These are phyloP conservation scores for Phodopus roborovskii DNA, from an alignment of 2,113 vertebrate species.

Conservation along the genomic window DNA sequence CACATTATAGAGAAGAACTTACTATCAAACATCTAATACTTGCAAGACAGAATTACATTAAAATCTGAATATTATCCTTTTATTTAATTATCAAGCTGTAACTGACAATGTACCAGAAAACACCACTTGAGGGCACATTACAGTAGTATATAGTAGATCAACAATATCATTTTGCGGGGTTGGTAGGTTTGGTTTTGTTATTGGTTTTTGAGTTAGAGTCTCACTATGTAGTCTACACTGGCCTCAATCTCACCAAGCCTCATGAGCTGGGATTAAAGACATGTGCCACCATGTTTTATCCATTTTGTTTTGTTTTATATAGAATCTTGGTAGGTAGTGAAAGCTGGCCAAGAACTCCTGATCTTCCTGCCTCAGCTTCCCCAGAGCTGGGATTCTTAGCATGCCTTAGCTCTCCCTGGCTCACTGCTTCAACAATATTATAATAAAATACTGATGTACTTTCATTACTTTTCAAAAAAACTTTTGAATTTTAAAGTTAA, in stretches of 20 bases:
- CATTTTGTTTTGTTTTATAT: background rate
- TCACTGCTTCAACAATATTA: background rate
- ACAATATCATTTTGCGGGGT: background rate
- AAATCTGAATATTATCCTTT: slow-evolving; percentile 17
- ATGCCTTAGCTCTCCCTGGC: no score
- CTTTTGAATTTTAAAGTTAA: slow-evolving; percentile 5
- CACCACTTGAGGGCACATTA: background rate
- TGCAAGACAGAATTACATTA: slow-evolving; percentile 23
- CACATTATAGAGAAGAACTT: slow-evolving; percentile 39
- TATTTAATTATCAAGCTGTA: slow-evolving; percentile 50
- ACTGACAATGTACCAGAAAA: slow-evolving; percentile 44
- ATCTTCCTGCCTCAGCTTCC: background rate
- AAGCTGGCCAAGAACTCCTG: background rate
- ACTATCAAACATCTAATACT: background rate
- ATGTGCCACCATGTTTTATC: background rate
- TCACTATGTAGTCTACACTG: background rate
- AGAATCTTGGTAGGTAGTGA: background rate
- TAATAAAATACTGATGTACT: slow-evolving; percentile 33
- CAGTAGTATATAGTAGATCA: background rate
- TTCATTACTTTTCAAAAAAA: slow-evolving; percentile 40
- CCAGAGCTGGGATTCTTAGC: background rate
- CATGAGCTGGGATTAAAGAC: background rate
- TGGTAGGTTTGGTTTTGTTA: background rate
- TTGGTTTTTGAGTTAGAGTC: background rate
- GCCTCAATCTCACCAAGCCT: background rate